phyloP scores from a whole-genome alignment of 2,797 vertebrate species.

The Taeniopygia guttata region DNA sequence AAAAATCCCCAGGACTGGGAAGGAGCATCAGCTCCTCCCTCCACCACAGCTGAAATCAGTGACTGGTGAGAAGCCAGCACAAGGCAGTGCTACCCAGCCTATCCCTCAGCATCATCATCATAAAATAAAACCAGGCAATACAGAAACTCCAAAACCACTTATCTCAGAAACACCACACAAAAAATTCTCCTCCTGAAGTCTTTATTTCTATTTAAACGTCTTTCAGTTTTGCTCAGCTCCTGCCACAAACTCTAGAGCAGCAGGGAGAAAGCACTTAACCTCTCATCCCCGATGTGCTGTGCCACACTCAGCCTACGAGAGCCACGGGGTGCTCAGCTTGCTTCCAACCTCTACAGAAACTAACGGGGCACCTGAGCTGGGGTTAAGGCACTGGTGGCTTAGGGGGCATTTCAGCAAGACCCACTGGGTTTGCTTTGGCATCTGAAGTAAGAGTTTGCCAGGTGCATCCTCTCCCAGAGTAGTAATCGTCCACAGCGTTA shows the following conservation, averaged over 20 bases:
- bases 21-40: neutral
- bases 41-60: neutral
- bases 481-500: neutral
- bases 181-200: neutral
- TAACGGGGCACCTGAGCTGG: neutral
- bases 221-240: neutral
- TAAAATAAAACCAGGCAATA: neutral
- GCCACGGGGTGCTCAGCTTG: neutral
- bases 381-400: neutral
- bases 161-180: neutral
- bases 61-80: neutral
- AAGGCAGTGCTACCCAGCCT: neutral
- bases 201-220: neutral
- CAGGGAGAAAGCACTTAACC: conserved; percentile 4
- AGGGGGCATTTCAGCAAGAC: neutral
- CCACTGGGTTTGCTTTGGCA: neutral
- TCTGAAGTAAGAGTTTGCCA: neutral
- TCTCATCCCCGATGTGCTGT: neutral
- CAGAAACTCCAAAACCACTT: neutral
- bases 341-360: neutral
- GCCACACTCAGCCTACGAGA: neutral
- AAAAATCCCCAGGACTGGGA: neutral
- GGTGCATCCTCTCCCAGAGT: neutral
- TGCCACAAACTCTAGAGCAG: neutral
- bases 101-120: neutral